Evolutionary conservation across 2,797 vertebrate genomes (phyloP).

Genomic region (Manis pentadactyla): DNA sequence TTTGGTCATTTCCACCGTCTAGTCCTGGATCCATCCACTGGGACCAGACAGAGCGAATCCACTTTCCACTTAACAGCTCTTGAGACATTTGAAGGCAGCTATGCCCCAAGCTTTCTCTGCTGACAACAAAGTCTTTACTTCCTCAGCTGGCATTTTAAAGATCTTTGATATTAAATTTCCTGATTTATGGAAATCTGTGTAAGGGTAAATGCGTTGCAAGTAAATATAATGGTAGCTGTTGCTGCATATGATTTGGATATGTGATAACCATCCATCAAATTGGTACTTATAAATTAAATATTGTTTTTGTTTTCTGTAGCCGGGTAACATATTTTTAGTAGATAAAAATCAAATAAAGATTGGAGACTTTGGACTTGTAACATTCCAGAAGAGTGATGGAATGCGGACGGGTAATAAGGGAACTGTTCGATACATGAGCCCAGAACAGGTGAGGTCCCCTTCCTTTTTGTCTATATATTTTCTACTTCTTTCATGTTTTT

Average conservation of each 20-base stretch:
- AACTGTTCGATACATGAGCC: slow-evolving; percentile 93
- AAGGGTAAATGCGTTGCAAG: not conserved
- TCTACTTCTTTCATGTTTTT: not conserved
- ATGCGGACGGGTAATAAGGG: slow-evolving; percentile 86
- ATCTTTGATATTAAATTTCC: not conserved
- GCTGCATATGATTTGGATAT: slow-evolving; percentile 1
- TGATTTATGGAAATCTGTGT: not conserved
- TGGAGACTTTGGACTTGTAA: slow-evolving; percentile 95
- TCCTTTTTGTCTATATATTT: not conserved
- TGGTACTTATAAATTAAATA: not conserved
- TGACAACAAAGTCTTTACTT: not conserved
- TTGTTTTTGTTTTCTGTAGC: slow-evolving; percentile 84
- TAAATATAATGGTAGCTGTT: not conserved
- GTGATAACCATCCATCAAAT: slow-evolving; percentile 13
- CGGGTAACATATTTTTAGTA: slow-evolving; percentile 93
- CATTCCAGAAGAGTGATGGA: slow-evolving; percentile 78
- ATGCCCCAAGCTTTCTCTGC: not conserved
- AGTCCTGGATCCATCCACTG: not conserved
- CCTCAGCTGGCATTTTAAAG: slow-evolving; percentile 25
- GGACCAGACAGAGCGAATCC: not conserved
- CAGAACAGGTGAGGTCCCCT: slow-evolving; percentile 91
- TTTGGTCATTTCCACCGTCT: not conserved
- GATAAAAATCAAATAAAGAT: slow-evolving; percentile 90
- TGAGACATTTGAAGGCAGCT: not conserved
- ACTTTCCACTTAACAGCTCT: not conserved